Percentiles rank a stretch among this genome's conserved stretches.
These are phyloP conservation scores for Choreutis nemorana DNA, from an alignment of 2,888 invertebrate species.

Conservation along the genomic window DNA sequence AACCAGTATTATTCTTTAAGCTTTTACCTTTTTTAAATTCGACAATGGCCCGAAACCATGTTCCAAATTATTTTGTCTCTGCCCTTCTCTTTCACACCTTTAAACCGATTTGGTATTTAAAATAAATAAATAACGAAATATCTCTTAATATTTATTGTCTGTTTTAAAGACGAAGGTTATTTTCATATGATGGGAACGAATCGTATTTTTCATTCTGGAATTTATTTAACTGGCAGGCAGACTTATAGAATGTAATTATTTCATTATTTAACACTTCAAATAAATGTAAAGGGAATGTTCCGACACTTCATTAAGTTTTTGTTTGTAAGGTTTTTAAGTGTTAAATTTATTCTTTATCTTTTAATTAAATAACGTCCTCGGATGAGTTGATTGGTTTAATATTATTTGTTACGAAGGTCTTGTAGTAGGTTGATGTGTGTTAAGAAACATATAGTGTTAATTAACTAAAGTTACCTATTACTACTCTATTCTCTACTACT, in stretches of 20 bases:
- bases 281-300: constrained; percentile 21
- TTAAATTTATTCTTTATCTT: no score
- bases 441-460: no score
- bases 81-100: constrained; percentile 27
- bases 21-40: constrained; percentile 15
- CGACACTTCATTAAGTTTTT: constrained; percentile 4
- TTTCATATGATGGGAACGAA: constrained; percentile 26
- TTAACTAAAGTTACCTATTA: no score
- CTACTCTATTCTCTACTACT: no score
- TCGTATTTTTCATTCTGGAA: constrained; percentile 20
- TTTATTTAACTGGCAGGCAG: constrained; percentile 21
- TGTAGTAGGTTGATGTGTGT: no score
- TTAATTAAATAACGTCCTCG: no score
- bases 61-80: constrained; percentile 16
- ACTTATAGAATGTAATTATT: constrained; percentile 27
- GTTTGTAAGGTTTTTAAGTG: no score
- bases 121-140: constrained; percentile 28
- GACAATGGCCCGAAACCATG: constrained; percentile 17
- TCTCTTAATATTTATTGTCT: constrained; percentile 26
- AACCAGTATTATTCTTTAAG: constrained; percentile 16
- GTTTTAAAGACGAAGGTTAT: constrained; percentile 21
- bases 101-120: constrained; percentile 21
- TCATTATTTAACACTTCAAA: constrained; percentile 28
- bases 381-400: no score
- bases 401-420: no score